phyloP scores from a whole-genome alignment of 2,888 invertebrate genomes.

The Leptura quadrifasciata region DNA sequence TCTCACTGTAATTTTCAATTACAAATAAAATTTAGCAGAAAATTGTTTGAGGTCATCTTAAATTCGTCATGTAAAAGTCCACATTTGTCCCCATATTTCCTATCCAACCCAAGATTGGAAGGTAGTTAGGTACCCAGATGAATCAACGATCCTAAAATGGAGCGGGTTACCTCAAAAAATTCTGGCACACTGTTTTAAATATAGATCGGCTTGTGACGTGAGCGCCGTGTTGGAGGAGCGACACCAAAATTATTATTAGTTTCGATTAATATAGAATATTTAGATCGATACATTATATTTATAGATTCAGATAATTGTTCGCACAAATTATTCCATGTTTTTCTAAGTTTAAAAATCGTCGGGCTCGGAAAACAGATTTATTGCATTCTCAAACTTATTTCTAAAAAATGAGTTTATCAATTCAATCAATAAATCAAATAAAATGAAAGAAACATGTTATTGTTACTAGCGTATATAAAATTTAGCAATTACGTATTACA shows the following conservation, averaged over 20 bases:
- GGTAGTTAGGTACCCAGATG: slow-evolving; percentile 43
- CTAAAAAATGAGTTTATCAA: no score
- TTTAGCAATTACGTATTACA: not conserved
- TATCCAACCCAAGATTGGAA: slow-evolving; percentile 20
- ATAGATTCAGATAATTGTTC: not conserved
- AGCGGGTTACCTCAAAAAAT: slow-evolving; percentile 45
- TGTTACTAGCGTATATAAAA: not conserved
- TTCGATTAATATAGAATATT: slow-evolving; percentile 16
- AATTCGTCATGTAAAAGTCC: not conserved
- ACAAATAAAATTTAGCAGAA: slow-evolving; percentile 9
- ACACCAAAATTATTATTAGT: slow-evolving; percentile 25
- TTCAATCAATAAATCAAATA: not conserved
- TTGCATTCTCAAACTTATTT: no score
- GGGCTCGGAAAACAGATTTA: no score
- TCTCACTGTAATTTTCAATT: not conserved
- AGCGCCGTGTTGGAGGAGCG: slow-evolving; percentile 18
- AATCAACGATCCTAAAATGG: slow-evolving; percentile 57
- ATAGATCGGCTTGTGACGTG: slow-evolving; percentile 41
- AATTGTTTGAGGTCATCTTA: slow-evolving; percentile 9
- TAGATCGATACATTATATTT: slow-evolving; percentile 1
- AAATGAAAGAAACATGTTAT: not conserved
- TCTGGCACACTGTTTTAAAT: slow-evolving; percentile 47
- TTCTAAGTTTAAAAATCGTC: no score
- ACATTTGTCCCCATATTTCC: not conserved
- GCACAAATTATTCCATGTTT: no score